These are phyloP conservation scores for Psylliodes chrysocephalus DNA, from an alignment of 2,888 invertebrate species.

Conservation along the genomic window DNA sequence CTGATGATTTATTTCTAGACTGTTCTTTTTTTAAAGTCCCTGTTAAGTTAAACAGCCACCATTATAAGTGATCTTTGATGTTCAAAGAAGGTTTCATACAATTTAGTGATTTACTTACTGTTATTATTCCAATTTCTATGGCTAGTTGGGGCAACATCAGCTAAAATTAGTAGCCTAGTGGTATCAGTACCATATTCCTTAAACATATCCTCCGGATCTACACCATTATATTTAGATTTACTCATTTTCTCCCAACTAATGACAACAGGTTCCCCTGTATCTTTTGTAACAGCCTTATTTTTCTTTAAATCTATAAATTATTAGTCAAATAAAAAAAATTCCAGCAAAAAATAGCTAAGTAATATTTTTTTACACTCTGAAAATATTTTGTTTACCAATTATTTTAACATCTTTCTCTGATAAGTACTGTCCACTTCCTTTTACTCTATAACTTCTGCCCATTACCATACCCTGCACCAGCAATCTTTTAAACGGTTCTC, in stretches of 20 bases:
- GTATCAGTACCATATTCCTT: constrained; percentile 87
- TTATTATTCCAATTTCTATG: constrained; percentile 89
- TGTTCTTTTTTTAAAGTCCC: no score
- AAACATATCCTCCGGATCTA: constrained; percentile 88
- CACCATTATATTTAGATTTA: constrained; percentile 97
- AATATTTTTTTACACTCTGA: no score
- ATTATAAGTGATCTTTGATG: no score
- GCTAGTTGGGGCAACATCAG: constrained; percentile 90
- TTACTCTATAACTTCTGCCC: constrained; percentile 81
- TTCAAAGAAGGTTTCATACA: no score
- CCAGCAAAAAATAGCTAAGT: no score
- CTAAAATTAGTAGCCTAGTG: constrained; percentile 87
- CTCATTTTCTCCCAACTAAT: constrained; percentile 98
- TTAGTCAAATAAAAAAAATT: no score
- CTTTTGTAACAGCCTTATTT: constrained; percentile 71
- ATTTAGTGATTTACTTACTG: constrained; percentile 75
- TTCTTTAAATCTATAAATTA: constrained; percentile 68
- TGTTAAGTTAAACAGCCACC: no score
- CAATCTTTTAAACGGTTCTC: constrained; percentile 92
- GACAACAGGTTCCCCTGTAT: constrained; percentile 74
- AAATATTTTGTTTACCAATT: neutral
- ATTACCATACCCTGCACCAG: constrained; percentile 97
- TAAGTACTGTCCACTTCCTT: constrained; percentile 83
- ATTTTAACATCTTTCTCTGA: constrained; percentile 57
- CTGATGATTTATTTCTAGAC: no score